Base-by-base conservation (phyloP, 2,797 vertebrate species). In the Jordanella pulchra region DNA sequence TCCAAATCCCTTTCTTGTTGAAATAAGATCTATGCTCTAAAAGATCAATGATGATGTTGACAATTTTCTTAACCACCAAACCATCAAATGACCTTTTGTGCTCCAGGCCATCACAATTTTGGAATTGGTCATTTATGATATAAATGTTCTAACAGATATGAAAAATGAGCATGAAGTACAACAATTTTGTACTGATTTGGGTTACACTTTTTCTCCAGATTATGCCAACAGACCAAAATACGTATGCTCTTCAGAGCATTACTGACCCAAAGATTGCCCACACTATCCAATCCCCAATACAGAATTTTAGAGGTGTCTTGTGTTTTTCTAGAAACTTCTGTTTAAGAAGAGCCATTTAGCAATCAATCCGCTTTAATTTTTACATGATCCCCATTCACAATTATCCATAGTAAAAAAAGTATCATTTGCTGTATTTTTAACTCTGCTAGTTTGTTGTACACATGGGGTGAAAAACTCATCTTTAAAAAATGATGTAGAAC, bases 41-140 rank as follows among this genome's bases (percentile, higher is more conserved):
- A 61, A 39, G 18, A 32, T 7, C 30, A 60, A 60, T n/a, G 39
- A 61, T 32, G 35, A 63, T 25, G 23, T 42, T n/a, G 11, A 63
- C 60, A 63, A 15, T 63, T 63, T n/a, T 39, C 32, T 23, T 63
- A n/a, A 63, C n/a, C 35, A 42, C 60, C 35, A 63, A 63, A 61
- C 35, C 32, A 61, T 39, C 58, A 61, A 63, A 63, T 63, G 23
- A 63, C 32, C 35, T 42, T 63, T 63, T 25, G 60, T 42, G 39
- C 14, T n/a, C 35, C n/a, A 63, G 23, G 35, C 60, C 35, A 63
- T 53, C 9, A 25, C 10, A 9, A 53, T 23, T 54, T n/a, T 54
- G 51, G 14, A 25, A 25, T 12, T 21, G 23, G 13, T 11, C 60
- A 44, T 42, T 63, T 13, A 15, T 17, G 60, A 44, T 25, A 25